Conservation (phyloP, 53 echinoderm and acorn worm genomes). For the Zoroaster sp. region DNA sequence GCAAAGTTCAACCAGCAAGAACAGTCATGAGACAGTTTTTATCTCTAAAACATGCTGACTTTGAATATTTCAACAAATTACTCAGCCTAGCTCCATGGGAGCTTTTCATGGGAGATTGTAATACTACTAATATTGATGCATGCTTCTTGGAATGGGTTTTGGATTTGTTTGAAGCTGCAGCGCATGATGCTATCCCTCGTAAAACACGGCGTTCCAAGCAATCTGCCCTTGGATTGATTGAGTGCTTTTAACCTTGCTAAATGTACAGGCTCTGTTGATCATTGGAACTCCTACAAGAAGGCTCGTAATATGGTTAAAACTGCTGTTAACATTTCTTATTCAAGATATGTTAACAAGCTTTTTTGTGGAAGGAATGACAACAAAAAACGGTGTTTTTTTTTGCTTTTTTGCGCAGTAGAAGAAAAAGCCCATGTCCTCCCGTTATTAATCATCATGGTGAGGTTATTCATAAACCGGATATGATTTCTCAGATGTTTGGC, state of each 20-base stretch:
- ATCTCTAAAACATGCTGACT: neutral
- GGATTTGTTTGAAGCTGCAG: conserved; percentile 4
- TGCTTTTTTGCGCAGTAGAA: neutral
- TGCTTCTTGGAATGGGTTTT: neutral
- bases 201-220: neutral
- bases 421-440: neutral
- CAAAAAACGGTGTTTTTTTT: neutral
- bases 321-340: neutral
- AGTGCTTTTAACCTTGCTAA: too few species aligned
- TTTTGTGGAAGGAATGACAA: neutral
- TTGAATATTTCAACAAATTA: neutral
- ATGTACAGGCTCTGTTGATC: neutral
- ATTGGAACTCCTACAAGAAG: neutral
- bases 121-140: neutral
- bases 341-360: neutral
- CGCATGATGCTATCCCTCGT: neutral
- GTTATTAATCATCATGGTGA: neutral
- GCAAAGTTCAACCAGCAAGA: neutral
- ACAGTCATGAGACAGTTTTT: neutral
- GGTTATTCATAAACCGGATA: neutral
- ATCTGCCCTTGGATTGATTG: neutral
- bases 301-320: neutral
- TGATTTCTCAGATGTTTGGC: conserved; percentile 12
- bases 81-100: neutral
- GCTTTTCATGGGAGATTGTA: conserved; percentile 2